Evolutionary conservation across 2,888 invertebrate species (phyloP), one percentile per base, ranked within the genome.

Genomic region (Acrobasis consociella): DNA sequence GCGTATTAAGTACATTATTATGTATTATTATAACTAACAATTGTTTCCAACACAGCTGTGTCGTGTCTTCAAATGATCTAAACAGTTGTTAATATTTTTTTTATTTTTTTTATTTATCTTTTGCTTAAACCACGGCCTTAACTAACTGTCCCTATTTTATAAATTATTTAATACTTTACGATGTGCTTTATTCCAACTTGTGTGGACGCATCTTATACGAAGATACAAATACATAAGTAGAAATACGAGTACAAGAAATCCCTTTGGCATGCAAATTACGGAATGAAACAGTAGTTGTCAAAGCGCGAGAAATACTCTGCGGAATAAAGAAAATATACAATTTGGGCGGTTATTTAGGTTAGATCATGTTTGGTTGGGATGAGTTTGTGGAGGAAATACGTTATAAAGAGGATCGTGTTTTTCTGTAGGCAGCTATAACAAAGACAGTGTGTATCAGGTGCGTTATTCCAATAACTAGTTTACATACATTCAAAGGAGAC

Each of bases 241-340:
- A 42, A 56, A 56, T 50, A 59, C 49, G 59, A 59, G 37, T 49
- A 38, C 59, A 49, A 50, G 49, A 38, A 59, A 50, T 50, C 13
- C 38, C 59, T 59, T 59, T 59, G 59, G 37, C 38, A 59, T 50
- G 59, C 49, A 59, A 59, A 59, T 50, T 59, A 42, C 42, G 56
- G 22, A 56, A 56, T 56, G 56, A 56, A 56, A 56, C 56, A 56
- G 56, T 56, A 56, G 56, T 56, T 56, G 56, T 56, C 56, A 56
- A 56, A 56, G 56, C 56, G 55, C 55, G 42, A 15, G 56, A 56
- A 17, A 42, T 46, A 56, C 56, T 56, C 56, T 39, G 56, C 13
- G 56, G 56, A 16, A 56, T 56, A 56, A 55, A 56, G 56, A 56
- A 56, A 56, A 56, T 56, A 56, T 56, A 56, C 56, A 56, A 56